These are phyloP conservation scores for Epicampocera succincta DNA, from an alignment of 2,888 invertebrate genomes.

Conservation along the genomic window DNA sequence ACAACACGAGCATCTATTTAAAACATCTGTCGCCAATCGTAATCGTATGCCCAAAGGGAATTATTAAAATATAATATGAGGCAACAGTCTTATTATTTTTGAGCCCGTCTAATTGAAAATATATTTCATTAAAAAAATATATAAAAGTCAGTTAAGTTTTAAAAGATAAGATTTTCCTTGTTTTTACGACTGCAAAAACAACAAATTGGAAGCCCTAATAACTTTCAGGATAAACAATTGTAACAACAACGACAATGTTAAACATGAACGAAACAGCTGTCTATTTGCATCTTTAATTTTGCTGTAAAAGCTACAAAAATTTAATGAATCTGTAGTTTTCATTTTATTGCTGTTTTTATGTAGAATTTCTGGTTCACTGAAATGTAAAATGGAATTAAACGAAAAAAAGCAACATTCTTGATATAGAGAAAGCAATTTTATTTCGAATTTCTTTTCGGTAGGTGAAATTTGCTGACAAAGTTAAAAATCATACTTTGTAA, in stretches of 20 bases:
- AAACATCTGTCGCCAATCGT: too few species aligned
- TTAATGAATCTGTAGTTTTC: conserved; percentile 13
- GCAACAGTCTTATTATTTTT: too few species aligned
- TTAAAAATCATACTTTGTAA: conserved; percentile 24
- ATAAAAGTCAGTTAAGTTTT: conserved; percentile 18
- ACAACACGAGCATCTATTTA: too few species aligned
- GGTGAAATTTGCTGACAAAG: conserved; percentile 45
- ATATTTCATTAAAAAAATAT: neutral
- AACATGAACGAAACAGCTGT: conserved; percentile 68
- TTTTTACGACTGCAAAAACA: neutral
- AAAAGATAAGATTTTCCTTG: neutral
- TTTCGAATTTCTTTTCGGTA: neutral
- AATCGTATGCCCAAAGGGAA: too few species aligned
- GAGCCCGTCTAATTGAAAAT: too few species aligned
- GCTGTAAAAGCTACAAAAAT: conserved; percentile 46
- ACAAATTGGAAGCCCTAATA: conserved; percentile 14
- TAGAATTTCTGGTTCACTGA: conserved; percentile 35
- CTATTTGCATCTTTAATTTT: conserved; percentile 71
- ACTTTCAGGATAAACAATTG: conserved; percentile 38
- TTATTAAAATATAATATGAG: too few species aligned
- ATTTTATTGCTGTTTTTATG: neutral
- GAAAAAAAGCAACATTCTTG: neutral
- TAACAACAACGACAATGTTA: conserved; percentile 52
- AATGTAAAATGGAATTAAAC: neutral
- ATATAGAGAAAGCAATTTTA: neutral